A percentile compares a stretch with the other conserved stretches of the same genome.
Conservation (phyloP, 2,888 invertebrate species). For the Agrotis exclamationis region DNA sequence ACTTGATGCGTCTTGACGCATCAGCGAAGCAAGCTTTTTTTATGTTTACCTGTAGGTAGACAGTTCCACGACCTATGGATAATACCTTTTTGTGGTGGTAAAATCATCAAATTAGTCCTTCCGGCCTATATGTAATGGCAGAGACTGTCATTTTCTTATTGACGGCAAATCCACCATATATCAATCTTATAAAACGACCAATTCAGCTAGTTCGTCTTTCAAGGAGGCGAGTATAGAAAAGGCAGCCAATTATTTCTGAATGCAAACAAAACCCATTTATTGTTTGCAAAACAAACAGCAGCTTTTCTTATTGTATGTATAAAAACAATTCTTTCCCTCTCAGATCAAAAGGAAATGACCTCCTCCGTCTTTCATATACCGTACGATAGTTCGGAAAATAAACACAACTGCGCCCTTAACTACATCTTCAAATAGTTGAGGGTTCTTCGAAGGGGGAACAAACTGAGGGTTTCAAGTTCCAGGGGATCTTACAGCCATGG, state of each 20-base stretch:
- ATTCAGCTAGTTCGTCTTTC: too few species aligned
- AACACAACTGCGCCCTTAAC: conserved; percentile 45
- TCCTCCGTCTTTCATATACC: neutral
- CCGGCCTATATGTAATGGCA: too few species aligned
- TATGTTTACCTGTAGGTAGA: too few species aligned
- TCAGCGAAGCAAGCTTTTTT: too few species aligned
- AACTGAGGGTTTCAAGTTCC: conserved; percentile 47
- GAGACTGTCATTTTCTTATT: too few species aligned
- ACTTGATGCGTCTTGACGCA: too few species aligned
- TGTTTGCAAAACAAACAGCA: neutral
- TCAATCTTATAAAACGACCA: too few species aligned
- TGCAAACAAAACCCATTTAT: conserved; percentile 2
- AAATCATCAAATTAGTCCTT: too few species aligned
- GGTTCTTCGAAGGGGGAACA: conserved; percentile 43
- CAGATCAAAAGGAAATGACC: conserved; percentile 25
- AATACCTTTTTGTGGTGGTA: too few species aligned
- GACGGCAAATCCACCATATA: too few species aligned
- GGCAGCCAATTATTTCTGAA: neutral
- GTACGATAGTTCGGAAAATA: conserved; percentile 40
- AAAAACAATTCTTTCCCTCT: conserved; percentile 6
- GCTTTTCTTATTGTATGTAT: neutral
- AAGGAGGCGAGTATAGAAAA: too few species aligned
- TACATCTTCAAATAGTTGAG: conserved; percentile 50
- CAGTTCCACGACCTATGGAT: too few species aligned
- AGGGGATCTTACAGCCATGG: conserved; percentile 52